These are phyloP conservation scores for Mellivora capensis DNA, from an alignment of 2,113 vertebrate species.

Conservation along the genomic window DNA sequence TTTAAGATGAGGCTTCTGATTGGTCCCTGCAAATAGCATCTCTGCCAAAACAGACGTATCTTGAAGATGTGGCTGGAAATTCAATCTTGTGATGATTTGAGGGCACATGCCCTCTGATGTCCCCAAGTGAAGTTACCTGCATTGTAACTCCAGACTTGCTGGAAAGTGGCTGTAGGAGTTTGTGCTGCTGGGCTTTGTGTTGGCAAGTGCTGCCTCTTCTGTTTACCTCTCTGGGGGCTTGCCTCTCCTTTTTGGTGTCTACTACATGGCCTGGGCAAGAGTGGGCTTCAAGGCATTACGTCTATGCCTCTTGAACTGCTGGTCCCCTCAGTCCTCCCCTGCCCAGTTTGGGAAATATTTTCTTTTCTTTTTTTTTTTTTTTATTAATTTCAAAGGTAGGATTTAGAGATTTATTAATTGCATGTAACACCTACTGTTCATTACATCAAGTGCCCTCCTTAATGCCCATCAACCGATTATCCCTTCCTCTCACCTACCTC, in stretches of 20 bases:
- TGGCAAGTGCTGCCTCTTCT: background rate
- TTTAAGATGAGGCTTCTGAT: background rate
- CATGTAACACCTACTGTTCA: background rate
- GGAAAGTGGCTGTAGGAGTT: background rate
- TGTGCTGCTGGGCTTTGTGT: too few species aligned
- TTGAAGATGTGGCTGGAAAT: slow-evolving; percentile 24
- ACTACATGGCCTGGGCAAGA: background rate
- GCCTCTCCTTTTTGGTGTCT: background rate
- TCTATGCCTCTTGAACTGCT: background rate
- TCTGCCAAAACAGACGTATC: background rate
- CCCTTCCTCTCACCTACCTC: background rate
- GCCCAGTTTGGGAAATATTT: background rate
- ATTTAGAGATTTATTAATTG: background rate
- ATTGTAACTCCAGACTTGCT: background rate
- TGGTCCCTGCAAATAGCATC: background rate
- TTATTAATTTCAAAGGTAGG: background rate
- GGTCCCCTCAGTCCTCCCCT: background rate
- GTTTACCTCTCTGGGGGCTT: background rate
- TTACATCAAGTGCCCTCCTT: background rate
- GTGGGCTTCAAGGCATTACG: background rate
- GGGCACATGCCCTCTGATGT: background rate
- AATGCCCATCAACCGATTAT: background rate
- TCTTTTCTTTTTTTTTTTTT: background rate
- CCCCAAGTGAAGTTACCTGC: background rate
- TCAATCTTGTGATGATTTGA: background rate